Evolutionary conservation across 37 sponge, comb jelly and placozoan species (phyloP), one percentile per base, ranked within the genome.

Genomic region (Theonella swinhoei): DNA sequence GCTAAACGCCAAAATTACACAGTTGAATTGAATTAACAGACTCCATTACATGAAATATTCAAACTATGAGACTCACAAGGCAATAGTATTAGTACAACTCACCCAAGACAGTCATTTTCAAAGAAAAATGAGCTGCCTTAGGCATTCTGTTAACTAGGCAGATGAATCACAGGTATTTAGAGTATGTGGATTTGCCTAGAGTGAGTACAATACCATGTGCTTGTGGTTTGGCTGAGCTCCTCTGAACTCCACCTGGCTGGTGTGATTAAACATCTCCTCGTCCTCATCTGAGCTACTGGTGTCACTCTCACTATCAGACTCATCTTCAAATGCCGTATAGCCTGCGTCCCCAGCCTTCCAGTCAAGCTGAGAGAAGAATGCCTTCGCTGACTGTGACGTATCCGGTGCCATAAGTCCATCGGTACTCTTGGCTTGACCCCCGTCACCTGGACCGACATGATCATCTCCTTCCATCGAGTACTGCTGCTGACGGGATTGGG

Each of bases 291-390:
- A 24, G 42, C 69, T 80, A 68, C 68, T 39, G 20, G 30, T 39
- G 29, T 43, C 42, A 68, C 70, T 69, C 20, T 29, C 42, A 41
- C 70, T 72, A 0, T 59, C 62, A 23, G 72, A 70, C 3, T 60
- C 68, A 35, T 3, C 78, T 31, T 39, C 36, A 67, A 42, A 87
- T 33, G 74, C 75, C 38, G 38, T 60, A 31, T 87, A 87, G 28
- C 88, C 88, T 14, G 40, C 68, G 0, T 22, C 62, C 28, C 61
- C 58, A 26, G 61, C 59, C 54, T 68, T 54, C 85, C 85, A 69
- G 34, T 84, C 23, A 61, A 84, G 38, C 62, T 76, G 77, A 32
- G 86, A 85, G 59, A 78, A 78, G 71, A 85, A 78, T 31, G 58
- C 62, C 19, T 70, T 14, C 26, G 37, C 39, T 26, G 23, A 22